Evolutionary conservation across 2,113 vertebrate species (phyloP).

Genomic region (Daphoenositta chrysoptera): DNA sequence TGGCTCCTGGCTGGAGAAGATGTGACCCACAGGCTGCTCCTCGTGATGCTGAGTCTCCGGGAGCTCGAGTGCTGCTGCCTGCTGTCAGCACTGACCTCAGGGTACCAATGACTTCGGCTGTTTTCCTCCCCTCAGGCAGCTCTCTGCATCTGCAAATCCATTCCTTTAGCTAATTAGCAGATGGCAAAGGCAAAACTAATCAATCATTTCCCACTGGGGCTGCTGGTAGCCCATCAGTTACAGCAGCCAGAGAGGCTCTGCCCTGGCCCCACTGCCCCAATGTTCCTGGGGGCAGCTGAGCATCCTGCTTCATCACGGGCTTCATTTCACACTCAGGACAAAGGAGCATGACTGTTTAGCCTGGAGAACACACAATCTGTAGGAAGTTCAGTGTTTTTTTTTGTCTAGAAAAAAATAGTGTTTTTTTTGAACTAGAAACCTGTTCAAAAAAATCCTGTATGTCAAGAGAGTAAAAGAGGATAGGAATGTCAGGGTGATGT

Average conservation of each 20-base stretch:
- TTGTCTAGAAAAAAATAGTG: too few relatives aligned
- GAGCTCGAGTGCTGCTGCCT: background rate
- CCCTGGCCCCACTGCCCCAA: background rate
- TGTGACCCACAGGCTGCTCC: background rate
- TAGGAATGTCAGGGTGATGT: accelerated
- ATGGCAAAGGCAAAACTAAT: background rate
- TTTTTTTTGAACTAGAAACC: background rate
- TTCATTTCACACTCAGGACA: background rate
- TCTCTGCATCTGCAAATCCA: background rate
- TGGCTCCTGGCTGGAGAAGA: background rate
- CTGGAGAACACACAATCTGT: background rate
- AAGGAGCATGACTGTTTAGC: background rate
- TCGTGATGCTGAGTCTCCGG: accelerated
- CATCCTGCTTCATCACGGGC: background rate
- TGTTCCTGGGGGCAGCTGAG: background rate
- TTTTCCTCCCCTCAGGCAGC: background rate
- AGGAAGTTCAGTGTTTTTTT: background rate
- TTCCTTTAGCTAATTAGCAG: slow-evolving; percentile 15
- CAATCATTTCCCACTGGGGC: background rate
- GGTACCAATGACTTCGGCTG: background rate
- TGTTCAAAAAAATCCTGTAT: background rate
- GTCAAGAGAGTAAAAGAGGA: background rate
- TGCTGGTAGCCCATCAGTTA: background rate
- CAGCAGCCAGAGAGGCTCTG: background rate
- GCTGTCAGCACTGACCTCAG: background rate